Conservation (phyloP, 2,888 invertebrate species). For the Agonum fuliginosum region DNA sequence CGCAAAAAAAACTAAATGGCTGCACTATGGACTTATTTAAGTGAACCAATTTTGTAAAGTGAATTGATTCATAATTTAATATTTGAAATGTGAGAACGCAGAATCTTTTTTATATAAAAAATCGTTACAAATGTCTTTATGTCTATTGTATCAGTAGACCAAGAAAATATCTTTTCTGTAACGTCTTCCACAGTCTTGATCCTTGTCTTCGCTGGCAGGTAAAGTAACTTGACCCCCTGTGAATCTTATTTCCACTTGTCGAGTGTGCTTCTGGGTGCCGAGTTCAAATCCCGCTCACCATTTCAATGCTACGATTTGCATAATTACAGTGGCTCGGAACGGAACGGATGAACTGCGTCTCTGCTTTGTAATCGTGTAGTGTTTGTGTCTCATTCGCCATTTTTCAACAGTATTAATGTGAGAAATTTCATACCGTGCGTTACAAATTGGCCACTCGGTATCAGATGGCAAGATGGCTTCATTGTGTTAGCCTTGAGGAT, state of each 20-base stretch:
- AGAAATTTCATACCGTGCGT: constrained; percentile 48
- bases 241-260: neutral
- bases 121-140: too few species aligned
- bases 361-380: constrained; percentile 18
- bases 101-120: too few species aligned
- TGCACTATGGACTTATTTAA: too few species aligned
- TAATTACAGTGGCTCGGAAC: constrained; percentile 33
- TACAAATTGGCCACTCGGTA: constrained; percentile 45
- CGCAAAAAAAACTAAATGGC: too few species aligned
- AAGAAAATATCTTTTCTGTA: too few species aligned
- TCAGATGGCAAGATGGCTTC: constrained; percentile 34
- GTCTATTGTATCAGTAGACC: too few species aligned
- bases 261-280: neutral
- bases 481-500: constrained; percentile 30
- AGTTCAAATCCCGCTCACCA: constrained; percentile 1
- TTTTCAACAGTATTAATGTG: constrained; percentile 34
- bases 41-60: too few species aligned
- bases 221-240: neutral
- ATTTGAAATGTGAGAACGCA: too few species aligned
- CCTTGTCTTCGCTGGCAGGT: neutral
- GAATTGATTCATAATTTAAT: too few species aligned
- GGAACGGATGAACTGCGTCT: constrained; percentile 6
- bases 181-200: neutral
- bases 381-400: constrained; percentile 17
- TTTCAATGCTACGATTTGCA: constrained; percentile 10